These are phyloP conservation scores for Agrotis puta DNA, from an alignment of 2,888 invertebrate species.

Conservation along the genomic window DNA sequence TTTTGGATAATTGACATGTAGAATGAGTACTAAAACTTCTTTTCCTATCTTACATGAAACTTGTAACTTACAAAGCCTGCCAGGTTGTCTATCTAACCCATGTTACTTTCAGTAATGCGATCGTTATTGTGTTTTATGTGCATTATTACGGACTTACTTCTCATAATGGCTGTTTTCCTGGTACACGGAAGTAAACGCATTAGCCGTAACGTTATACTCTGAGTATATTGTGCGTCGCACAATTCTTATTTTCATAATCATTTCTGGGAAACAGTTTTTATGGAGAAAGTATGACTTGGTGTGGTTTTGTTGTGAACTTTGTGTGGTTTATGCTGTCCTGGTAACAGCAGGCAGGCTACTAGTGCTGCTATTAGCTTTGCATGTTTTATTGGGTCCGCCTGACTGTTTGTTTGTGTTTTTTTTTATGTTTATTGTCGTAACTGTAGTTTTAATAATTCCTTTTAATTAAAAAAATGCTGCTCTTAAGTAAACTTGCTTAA, in stretches of 20 bases:
- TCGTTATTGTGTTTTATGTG: conserved; percentile 53
- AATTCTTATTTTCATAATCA: conserved; percentile 14
- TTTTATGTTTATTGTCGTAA: conserved; percentile 10
- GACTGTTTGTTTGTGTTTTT: conserved; percentile 6
- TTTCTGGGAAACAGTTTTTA: conserved; percentile 45
- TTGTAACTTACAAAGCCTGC: conserved; percentile 40
- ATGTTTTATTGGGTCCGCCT: conserved; percentile 40
- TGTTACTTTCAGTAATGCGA: conserved; percentile 52
- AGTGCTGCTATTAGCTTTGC: conserved; percentile 58
- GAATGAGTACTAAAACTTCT: neutral
- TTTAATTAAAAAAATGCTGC: neutral
- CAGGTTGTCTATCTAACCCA: conserved; percentile 42
- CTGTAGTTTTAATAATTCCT: conserved; percentile 10
- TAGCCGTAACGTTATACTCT: conserved; percentile 54
- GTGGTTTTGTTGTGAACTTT: conserved; percentile 35
- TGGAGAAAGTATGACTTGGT: conserved; percentile 34
- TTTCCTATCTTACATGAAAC: neutral
- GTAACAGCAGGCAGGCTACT: conserved; percentile 39
- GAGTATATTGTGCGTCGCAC: conserved; percentile 31
- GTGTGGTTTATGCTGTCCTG: conserved; percentile 45
- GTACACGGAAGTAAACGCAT: conserved; percentile 54
- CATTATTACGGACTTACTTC: conserved; percentile 51
- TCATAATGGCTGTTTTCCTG: conserved; percentile 59
- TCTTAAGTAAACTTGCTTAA: neutral
- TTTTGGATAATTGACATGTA: neutral